Conservation (phyloP, 1,140 invertebrate genomes). For the Bombus waltoni region DNA sequence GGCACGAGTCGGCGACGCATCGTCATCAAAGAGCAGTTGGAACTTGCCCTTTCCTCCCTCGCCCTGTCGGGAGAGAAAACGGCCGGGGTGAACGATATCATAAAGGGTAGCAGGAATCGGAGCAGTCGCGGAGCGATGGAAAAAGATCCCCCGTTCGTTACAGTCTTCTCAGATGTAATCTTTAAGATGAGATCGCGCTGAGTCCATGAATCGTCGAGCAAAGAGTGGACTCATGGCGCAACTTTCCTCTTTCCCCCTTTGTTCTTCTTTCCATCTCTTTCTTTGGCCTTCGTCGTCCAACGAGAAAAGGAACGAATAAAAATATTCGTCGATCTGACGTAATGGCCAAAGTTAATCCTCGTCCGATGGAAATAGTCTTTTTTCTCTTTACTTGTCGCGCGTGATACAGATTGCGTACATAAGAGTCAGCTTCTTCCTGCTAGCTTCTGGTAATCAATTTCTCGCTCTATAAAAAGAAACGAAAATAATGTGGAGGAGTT, state of each 20-base stretch:
- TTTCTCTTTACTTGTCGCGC: not conserved
- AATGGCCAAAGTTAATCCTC: constrained; percentile 20
- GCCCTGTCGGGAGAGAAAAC: constrained; percentile 1
- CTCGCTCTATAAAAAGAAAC: no score
- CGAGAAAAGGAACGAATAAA: not conserved
- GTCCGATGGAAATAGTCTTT: not conserved
- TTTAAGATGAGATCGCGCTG: constrained; percentile 75
- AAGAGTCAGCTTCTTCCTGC: not conserved
- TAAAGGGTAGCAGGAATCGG: constrained; percentile 69
- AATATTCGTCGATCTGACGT: constrained; percentile 36
- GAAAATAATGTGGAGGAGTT: not conserved
- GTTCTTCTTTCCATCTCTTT: not conserved
- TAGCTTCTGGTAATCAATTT: not conserved
- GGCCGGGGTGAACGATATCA: constrained; percentile 62
- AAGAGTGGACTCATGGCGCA: constrained; percentile 47
- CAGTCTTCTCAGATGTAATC: constrained; percentile 72
- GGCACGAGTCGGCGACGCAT: constrained; percentile 68
- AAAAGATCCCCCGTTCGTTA: constrained; percentile 66
- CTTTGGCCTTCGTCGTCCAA: not conserved
- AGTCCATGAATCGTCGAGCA: constrained; percentile 70
- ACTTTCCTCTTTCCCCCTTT: constrained; percentile 43
- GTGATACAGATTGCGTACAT: not conserved
- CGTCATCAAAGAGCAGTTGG: constrained; percentile 73
- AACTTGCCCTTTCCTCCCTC: constrained; percentile 47
- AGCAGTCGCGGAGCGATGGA: constrained; percentile 60